Conservation (phyloP, 2,888 invertebrate genomes). For the Tipula vernalis region DNA sequence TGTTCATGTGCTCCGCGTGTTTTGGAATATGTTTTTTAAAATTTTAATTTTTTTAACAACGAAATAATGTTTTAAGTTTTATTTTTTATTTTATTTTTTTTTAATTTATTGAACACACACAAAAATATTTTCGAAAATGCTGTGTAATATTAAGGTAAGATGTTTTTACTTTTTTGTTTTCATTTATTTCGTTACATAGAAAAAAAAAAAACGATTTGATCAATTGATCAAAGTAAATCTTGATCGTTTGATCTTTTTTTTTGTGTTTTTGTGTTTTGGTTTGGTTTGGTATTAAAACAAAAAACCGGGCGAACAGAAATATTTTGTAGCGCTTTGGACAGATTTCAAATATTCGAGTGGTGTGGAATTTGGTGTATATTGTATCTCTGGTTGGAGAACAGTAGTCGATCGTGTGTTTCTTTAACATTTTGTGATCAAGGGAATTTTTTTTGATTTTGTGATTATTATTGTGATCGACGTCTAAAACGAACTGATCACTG, state of each 20-base stretch:
- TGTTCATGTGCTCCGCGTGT: neutral
- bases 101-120: neutral
- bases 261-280: no score
- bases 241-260: neutral
- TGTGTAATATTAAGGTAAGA: neutral
- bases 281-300: neutral
- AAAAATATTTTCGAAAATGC: slow-evolving; percentile 4
- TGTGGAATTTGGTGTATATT: neutral
- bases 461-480: no score
- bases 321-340: neutral
- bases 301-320: neutral
- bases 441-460: neutral
- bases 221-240: slow-evolving; percentile 4
- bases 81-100: no score
- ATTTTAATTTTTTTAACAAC: neutral
- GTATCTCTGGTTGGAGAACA: neutral
- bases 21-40: neutral
- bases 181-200: neutral
- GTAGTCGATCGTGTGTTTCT: neutral
- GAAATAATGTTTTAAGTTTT: neutral
- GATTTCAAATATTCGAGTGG: neutral
- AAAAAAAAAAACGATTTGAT: neutral
- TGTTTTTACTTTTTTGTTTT: neutral
- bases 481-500: no score
- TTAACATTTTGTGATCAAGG: neutral